Conservation (phyloP, 2,888 invertebrate species). For the Lottia gigantea region DNA sequence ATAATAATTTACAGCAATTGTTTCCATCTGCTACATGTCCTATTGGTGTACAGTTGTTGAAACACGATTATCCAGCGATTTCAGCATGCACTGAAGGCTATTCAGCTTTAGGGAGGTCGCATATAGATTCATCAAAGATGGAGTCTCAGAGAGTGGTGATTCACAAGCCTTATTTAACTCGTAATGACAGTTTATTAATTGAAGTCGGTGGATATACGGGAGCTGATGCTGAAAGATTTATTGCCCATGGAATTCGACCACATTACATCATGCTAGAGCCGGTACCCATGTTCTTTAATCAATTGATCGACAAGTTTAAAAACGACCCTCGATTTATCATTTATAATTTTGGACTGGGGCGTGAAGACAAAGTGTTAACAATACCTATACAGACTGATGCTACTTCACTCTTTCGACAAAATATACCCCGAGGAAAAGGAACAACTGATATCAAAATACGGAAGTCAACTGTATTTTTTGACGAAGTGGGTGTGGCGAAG, state of each 20-base stretch:
- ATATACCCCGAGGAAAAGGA: neutral
- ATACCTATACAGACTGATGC: constrained; percentile 12
- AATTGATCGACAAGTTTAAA: constrained; percentile 1
- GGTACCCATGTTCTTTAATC: constrained; percentile 14
- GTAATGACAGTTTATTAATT: constrained; percentile 12
- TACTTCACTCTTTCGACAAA: constrained; percentile 14
- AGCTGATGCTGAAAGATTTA: constrained; percentile 16
- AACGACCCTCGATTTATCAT: constrained; percentile 14
- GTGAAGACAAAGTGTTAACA: constrained; percentile 5
- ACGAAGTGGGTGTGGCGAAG: constrained; percentile 1
- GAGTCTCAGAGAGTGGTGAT: neutral
- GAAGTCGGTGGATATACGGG: constrained; percentile 22
- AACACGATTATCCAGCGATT: neutral
- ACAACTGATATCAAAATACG: constrained; percentile 1
- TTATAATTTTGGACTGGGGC: constrained; percentile 20
- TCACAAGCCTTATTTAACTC: neutral
- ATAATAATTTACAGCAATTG: neutral
- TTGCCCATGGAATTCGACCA: constrained; percentile 7
- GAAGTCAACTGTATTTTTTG: constrained; percentile 14
- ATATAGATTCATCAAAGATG: neutral
- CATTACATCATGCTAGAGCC: constrained; percentile 19
- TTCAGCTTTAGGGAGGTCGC: neutral
- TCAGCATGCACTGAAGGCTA: neutral
- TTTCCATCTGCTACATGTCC: neutral
- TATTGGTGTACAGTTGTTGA: neutral